A percentile compares a stretch with the other conserved stretches of the same genome.
Evolutionary conservation across 2,888 invertebrate genomes (phyloP).

Genomic region (Drosophila hamatofila): DNA sequence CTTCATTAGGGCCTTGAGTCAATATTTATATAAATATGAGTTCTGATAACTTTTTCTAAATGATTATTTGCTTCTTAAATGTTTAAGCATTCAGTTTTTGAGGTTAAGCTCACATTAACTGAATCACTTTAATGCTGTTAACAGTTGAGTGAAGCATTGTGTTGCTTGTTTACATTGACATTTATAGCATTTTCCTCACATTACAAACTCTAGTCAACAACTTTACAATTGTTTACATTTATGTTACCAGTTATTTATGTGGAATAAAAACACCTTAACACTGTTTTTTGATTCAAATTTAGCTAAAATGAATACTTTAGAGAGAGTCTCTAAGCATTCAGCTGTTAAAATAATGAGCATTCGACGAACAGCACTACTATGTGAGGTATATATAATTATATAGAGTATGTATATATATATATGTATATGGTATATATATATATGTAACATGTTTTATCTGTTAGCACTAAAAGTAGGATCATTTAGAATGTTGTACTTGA

Average conservation of each 20-base stretch:
- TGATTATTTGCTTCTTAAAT: background rate
- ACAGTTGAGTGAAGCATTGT: background rate
- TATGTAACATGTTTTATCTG: background rate
- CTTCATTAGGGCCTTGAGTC: background rate
- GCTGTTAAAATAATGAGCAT: constrained; percentile 4
- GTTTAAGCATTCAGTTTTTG: background rate
- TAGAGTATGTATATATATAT: too few species aligned
- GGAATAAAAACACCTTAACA: background rate
- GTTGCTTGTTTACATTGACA: background rate
- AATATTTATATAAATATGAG: constrained; percentile 15
- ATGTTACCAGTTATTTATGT: background rate
- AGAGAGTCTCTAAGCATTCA: background rate
- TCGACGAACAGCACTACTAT: background rate
- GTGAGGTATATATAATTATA: too few species aligned
- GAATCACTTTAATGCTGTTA: background rate
- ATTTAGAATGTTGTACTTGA: background rate
- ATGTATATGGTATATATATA: too few species aligned
- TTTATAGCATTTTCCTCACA: background rate
- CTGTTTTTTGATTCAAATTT: background rate
- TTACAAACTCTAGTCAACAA: too few species aligned
- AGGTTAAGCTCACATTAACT: constrained; percentile 3
- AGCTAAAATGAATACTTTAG: background rate
- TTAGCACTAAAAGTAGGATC: background rate
- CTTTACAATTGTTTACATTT: too few species aligned
- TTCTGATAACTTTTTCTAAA: constrained; percentile 6